phyloP scores from a whole-genome alignment of 2,888 invertebrate species.

The Laothoe populi region DNA sequence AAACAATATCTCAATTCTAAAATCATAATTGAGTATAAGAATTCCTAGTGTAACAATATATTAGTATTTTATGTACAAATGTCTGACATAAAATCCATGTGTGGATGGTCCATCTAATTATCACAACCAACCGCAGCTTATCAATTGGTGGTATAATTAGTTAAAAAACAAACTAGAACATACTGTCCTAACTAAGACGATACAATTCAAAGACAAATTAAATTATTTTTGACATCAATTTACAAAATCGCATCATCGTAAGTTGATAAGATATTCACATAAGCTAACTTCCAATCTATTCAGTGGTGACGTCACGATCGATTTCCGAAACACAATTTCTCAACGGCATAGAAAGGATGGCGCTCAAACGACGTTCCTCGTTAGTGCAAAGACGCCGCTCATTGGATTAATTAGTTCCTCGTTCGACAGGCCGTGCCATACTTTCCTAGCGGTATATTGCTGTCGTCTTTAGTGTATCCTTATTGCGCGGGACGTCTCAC shows the following conservation, averaged over 20 bases:
- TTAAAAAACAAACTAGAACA: too few relatives aligned
- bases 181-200: too few relatives aligned
- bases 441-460: slow-evolving; percentile 56
- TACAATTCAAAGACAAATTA: too few relatives aligned
- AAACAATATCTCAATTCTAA: too few relatives aligned
- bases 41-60: too few relatives aligned
- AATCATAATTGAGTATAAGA: too few relatives aligned
- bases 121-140: too few relatives aligned
- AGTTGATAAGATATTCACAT: not conserved
- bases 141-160: too few relatives aligned
- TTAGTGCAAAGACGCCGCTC: slow-evolving; percentile 76
- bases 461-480: slow-evolving; percentile 53
- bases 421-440: slow-evolving; percentile 67
- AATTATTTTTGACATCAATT: too few relatives aligned
- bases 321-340: slow-evolving; percentile 69
- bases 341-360: slow-evolving; percentile 56
- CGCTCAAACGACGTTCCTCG: slow-evolving; percentile 75
- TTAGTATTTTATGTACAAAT: too few relatives aligned
- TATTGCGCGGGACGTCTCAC: slow-evolving; percentile 62
- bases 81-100: too few relatives aligned
- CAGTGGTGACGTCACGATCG: slow-evolving; percentile 47
- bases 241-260: not conserved
- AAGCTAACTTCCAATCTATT: slow-evolving; percentile 24
- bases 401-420: slow-evolving; percentile 81
- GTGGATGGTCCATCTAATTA: too few relatives aligned